Conservation (phyloP, 2,113 vertebrate species). For the Sardina pilchardus region DNA sequence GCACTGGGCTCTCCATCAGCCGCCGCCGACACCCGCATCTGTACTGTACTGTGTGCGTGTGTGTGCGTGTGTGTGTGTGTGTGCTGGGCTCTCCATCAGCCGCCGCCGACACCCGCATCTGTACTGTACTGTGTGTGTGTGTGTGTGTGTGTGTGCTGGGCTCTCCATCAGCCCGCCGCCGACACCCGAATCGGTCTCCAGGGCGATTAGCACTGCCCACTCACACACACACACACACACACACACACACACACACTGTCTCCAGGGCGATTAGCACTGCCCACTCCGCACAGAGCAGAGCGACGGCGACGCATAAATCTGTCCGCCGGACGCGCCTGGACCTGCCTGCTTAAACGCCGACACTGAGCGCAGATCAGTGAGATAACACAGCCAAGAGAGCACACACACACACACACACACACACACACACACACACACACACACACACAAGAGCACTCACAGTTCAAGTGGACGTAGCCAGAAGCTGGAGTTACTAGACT, state of each 20-base stretch:
- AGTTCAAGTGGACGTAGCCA: conserved; percentile 15
- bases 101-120: no score
- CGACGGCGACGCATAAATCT: conserved; percentile 46
- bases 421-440: no score
- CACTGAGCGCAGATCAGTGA: conserved; percentile 3
- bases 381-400: conserved; percentile 15
- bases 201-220: conserved; percentile 27
- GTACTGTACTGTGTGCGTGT: no score
- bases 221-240: no score
- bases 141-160: no score
- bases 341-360: neutral
- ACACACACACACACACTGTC: no score
- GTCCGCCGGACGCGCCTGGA: neutral
- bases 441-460: conserved; percentile 17
- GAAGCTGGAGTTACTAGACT: neutral
- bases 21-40: no score
- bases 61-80: no score
- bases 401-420: no score
- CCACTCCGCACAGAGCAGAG: neutral
- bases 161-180: conserved; percentile 16
- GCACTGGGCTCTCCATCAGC: no score
- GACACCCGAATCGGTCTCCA: conserved; percentile 39
- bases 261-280: conserved; percentile 35
- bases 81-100: no score
- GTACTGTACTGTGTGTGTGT: no score